Conservation (phyloP, 2,888 invertebrate species). For the Cremastobaeus sp. region DNA sequence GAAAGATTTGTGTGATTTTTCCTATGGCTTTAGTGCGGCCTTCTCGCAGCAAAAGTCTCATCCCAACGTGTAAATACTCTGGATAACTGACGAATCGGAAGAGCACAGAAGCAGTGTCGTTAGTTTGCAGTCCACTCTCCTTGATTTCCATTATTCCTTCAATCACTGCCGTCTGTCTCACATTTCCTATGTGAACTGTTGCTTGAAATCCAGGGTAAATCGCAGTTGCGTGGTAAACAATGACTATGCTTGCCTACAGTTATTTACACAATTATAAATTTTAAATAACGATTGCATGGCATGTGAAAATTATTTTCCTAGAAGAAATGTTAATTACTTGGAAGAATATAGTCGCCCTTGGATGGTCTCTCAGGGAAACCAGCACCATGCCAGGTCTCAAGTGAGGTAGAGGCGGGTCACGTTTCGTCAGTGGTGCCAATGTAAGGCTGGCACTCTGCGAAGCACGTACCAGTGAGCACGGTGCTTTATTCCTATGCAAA, state of each 20-base stretch:
- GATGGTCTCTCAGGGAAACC: slow-evolving; percentile 80
- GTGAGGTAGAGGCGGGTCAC: slow-evolving; percentile 79
- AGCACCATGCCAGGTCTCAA: slow-evolving; percentile 92
- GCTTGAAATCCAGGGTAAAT: slow-evolving; percentile 92
- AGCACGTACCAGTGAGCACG: slow-evolving; percentile 91
- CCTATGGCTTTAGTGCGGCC: slow-evolving; percentile 93
- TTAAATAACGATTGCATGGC: too few species aligned
- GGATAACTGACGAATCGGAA: slow-evolving; percentile 94
- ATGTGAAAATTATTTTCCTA: background rate
- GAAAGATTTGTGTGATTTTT: slow-evolving; percentile 87
- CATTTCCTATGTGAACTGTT: slow-evolving; percentile 96
- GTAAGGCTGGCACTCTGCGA: slow-evolving; percentile 94
- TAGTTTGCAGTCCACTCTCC: slow-evolving; percentile 85
- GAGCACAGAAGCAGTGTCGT: slow-evolving; percentile 90
- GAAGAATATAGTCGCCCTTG: slow-evolving; percentile 80
- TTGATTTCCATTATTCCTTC: slow-evolving; percentile 85
- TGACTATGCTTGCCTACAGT: slow-evolving; percentile 89
- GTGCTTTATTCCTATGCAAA: slow-evolving; percentile 94
- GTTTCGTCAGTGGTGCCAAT: slow-evolving; percentile 81
- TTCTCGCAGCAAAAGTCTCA: slow-evolving; percentile 90
- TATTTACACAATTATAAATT: background rate
- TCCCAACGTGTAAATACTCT: slow-evolving; percentile 89
- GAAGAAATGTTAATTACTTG: slow-evolving; percentile 76
- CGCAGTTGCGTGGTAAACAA: slow-evolving; percentile 92
- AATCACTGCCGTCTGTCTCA: slow-evolving; percentile 96